Percentiles rank a stretch among this genome's conserved stretches.
Conservation (phyloP, 2,113 vertebrate species). For the Columba janthina region DNA sequence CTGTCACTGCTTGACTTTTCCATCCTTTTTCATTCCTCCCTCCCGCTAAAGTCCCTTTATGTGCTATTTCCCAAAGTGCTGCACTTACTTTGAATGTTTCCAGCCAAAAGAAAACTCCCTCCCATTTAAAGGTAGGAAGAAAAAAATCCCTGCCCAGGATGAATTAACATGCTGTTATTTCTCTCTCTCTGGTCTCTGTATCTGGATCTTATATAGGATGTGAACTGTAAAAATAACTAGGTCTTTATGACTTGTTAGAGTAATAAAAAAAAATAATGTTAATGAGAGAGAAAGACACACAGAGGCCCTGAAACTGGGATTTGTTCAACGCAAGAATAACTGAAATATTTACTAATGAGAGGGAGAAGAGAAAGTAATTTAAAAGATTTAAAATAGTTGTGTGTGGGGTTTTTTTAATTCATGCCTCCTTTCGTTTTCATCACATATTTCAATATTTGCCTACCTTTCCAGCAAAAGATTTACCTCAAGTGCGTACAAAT, state of each 20-base stretch:
- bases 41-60: constrained; percentile 16
- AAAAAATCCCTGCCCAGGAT: neutral
- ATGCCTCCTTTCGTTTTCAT: constrained; percentile 62
- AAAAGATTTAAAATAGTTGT: constrained; percentile 71
- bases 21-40: constrained; percentile 43
- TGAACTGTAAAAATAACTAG: constrained; percentile 3
- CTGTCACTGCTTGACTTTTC: constrained; percentile 40
- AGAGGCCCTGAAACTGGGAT: constrained; percentile 5
- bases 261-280: neutral
- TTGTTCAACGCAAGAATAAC: constrained; percentile 33
- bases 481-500: constrained; percentile 72
- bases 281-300: constrained; percentile 50
- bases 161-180: neutral
- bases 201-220: neutral
- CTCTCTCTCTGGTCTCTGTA: neutral
- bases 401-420: constrained; percentile 28
- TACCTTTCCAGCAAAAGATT: constrained; percentile 73
- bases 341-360: constrained; percentile 74
- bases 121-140: constrained; percentile 3
- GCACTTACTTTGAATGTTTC: constrained; percentile 35
- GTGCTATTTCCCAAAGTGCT: constrained; percentile 37
- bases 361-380: constrained; percentile 64
- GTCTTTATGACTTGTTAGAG: constrained; percentile 31
- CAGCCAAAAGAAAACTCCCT: constrained; percentile 11
- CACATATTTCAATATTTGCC: constrained; percentile 79